A percentile compares a stretch with the other conserved stretches of the same genome.
Conservation (phyloP, 2,888 invertebrate species). For the Tanytarsus gracilentus region DNA sequence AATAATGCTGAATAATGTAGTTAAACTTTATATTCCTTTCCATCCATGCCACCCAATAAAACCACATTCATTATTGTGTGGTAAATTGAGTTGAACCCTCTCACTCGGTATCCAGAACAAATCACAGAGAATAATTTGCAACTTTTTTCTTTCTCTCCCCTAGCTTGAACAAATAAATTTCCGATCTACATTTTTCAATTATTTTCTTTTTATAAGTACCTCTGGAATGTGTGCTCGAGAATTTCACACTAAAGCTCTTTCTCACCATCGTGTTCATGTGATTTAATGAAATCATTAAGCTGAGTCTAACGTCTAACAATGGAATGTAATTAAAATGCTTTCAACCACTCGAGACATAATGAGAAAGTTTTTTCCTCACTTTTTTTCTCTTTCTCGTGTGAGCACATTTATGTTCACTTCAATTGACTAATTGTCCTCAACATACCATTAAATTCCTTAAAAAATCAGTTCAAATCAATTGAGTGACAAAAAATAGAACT, state of each 20-base stretch:
- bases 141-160: background rate
- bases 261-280: background rate
- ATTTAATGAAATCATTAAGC: background rate
- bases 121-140: background rate
- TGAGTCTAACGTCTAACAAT: background rate
- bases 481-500: no score
- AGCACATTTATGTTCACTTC: conserved; percentile 1
- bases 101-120: background rate
- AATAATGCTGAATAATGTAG: no score
- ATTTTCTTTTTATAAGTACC: background rate
- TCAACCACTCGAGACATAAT: conserved; percentile 3
- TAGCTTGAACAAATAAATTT: conserved; percentile 2
- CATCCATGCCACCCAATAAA: no score
- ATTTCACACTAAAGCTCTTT: background rate
- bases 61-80: background rate
- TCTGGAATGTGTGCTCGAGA: background rate
- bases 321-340: conserved; percentile 21
- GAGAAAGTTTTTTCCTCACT: background rate
- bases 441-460: no score
- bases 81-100: conserved; percentile 1
- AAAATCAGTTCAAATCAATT: no score
- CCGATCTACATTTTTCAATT: background rate
- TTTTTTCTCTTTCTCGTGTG: background rate
- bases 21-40: no score
- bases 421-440: conserved; percentile 11